A percentile compares a stretch with the other conserved stretches of the same genome.
Evolutionary conservation across 2,113 vertebrate species (phyloP).

Genomic region (Solea solea): DNA sequence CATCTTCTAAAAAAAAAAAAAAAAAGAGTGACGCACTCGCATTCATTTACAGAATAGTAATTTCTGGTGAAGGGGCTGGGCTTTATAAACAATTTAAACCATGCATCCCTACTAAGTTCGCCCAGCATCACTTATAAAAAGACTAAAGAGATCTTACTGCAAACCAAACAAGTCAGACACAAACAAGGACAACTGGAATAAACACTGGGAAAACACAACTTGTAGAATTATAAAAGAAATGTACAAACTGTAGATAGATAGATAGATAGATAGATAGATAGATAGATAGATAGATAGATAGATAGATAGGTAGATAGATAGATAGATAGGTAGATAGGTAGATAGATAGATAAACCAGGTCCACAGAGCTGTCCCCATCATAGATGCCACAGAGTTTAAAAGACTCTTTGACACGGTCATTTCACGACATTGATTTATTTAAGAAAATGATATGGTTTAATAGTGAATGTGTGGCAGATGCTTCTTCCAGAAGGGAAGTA

Average conservation of each 20-base stretch:
- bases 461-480: constrained; percentile 59
- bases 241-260: neutral
- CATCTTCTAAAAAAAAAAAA: constrained; percentile 55
- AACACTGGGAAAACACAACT: constrained; percentile 6
- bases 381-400: constrained; percentile 45
- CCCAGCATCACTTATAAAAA: constrained; percentile 28
- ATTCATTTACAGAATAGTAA: constrained; percentile 42
- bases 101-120: neutral
- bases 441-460: constrained; percentile 69
- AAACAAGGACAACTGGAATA: constrained; percentile 13
- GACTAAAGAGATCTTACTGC: neutral
- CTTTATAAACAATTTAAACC: constrained; percentile 41
- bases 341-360: constrained; percentile 10
- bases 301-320: neutral
- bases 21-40: constrained; percentile 57
- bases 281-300: neutral
- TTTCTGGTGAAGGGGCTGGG: constrained; percentile 34
- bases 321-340: constrained; percentile 2
- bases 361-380: constrained; percentile 27
- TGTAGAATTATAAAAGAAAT: neutral
- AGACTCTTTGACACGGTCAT: constrained; percentile 48
- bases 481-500: constrained; percentile 46
- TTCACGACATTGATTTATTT: constrained; percentile 62
- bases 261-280: constrained; percentile 3
- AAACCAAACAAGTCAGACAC: constrained; percentile 9